phyloP scores from a whole-genome alignment of 2,113 vertebrate genomes.

The Nothocercus julius region DNA sequence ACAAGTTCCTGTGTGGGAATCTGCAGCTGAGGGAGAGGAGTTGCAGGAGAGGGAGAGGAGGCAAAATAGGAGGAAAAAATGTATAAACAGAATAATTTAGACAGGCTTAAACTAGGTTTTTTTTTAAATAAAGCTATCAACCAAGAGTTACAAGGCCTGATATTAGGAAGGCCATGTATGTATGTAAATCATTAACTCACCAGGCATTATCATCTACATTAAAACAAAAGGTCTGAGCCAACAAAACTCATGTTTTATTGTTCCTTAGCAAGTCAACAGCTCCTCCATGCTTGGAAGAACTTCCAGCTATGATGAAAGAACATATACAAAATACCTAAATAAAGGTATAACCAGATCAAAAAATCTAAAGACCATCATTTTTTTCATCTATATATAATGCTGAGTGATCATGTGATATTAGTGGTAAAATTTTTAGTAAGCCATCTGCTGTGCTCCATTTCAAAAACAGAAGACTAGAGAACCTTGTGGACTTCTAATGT shows the following conservation, averaged over 20 bases:
- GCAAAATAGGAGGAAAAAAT: not conserved
- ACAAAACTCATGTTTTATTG: not conserved
- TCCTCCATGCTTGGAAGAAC: not conserved
- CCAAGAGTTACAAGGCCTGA: not conserved
- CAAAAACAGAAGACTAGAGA: not conserved
- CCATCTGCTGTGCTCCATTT: not conserved
- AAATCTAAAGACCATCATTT: not conserved
- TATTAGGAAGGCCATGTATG: not conserved
- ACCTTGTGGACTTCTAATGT: not conserved
- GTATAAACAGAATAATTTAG: not conserved
- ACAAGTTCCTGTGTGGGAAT: slow-evolving; percentile 27
- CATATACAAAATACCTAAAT: not conserved
- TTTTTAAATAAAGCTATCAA: not conserved
- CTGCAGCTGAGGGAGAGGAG: not conserved
- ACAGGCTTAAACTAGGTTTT: not conserved
- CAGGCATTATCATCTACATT: too few relatives aligned
- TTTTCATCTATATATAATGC: not conserved
- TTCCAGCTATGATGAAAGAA: not conserved
- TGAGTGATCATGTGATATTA: not conserved
- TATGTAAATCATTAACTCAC: not conserved
- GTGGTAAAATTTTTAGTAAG: not conserved
- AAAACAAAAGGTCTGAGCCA: not conserved
- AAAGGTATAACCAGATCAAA: not conserved
- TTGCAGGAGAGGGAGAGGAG: not conserved
- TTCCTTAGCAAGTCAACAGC: not conserved